Evolutionary conservation across 2,797 vertebrate species (phyloP).

Genomic region (Siniperca undulata): DNA sequence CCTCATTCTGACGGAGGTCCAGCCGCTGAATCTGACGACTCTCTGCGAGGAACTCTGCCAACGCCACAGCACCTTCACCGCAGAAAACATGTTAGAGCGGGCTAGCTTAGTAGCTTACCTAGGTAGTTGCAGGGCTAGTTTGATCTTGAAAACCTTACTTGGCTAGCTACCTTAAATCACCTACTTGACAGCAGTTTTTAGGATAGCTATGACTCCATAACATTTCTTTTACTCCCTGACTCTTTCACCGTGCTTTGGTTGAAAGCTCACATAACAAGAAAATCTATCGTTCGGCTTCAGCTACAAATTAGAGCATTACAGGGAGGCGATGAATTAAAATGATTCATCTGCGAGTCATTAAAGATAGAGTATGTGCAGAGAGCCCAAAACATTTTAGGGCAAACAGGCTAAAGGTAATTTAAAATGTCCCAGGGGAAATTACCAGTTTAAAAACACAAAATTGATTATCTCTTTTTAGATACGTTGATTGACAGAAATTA

Average conservation of each 20-base stretch:
- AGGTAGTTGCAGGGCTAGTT: not conserved
- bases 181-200: not conserved
- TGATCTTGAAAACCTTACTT: not conserved
- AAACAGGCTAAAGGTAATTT: not conserved
- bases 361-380: not conserved
- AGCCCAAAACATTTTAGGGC: not conserved
- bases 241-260: not conserved
- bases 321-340: not conserved
- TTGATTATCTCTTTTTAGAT: not conserved
- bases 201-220: not conserved
- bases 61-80: slow-evolving; percentile 80
- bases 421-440: not conserved
- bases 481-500: not conserved
- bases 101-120: not conserved
- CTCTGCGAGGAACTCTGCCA: slow-evolving; percentile 85
- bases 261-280: not conserved
- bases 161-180: not conserved
- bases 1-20: slow-evolving; percentile 79
- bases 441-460: not conserved
- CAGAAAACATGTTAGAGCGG: not conserved
- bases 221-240: no score
- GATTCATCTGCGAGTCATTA: not conserved
- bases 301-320: not conserved
- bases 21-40: slow-evolving; percentile 75
- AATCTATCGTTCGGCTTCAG: not conserved